Percentiles rank a stretch among this genome's conserved stretches.
Conservation (phyloP, 2,797 vertebrate genomes). For the Heteromormyrus szaboi region DNA sequence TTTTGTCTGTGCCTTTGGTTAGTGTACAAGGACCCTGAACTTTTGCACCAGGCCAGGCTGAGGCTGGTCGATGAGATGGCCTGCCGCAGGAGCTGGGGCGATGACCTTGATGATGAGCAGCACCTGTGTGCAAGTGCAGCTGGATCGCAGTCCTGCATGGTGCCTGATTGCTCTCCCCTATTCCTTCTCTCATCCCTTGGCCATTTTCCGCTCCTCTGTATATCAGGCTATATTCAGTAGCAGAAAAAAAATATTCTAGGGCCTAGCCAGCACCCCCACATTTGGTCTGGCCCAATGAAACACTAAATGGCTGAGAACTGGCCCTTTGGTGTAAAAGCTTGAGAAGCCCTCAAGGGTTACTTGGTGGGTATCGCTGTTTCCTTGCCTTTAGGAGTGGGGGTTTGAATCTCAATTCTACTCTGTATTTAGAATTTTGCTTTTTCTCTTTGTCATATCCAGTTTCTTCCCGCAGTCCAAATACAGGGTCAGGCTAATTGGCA, state of each 20-base stretch:
- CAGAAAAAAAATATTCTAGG: neutral
- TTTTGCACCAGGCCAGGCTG: slow-evolving; percentile 46
- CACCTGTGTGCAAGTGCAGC: slow-evolving; percentile 51
- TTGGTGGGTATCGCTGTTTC: neutral
- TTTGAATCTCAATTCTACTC: neutral
- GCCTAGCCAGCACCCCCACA: neutral
- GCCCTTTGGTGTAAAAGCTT: neutral
- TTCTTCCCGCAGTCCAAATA: neutral
- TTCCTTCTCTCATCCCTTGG: neutral
- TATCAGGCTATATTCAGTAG: neutral
- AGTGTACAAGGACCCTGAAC: slow-evolving; percentile 32
- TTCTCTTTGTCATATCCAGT: neutral
- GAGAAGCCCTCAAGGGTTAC: neutral
- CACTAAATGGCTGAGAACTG: neutral
- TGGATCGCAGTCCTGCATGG: slow-evolving; percentile 55
- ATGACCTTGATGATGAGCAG: slow-evolving; percentile 26
- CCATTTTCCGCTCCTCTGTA: neutral
- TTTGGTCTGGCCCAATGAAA: neutral
- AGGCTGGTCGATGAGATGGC: slow-evolving; percentile 32
- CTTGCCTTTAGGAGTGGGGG: neutral
- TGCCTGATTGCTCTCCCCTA: slow-evolving; percentile 23
- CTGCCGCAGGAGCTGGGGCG: slow-evolving; percentile 48
- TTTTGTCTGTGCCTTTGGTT: neutral
- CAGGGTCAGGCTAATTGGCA: neutral
- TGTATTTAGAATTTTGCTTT: neutral